Percentiles rank a stretch among this genome's conserved stretches.
These are phyloP conservation scores for Papilio glaucus DNA, from an alignment of 1,140 invertebrate genomes.

Conservation along the genomic window DNA sequence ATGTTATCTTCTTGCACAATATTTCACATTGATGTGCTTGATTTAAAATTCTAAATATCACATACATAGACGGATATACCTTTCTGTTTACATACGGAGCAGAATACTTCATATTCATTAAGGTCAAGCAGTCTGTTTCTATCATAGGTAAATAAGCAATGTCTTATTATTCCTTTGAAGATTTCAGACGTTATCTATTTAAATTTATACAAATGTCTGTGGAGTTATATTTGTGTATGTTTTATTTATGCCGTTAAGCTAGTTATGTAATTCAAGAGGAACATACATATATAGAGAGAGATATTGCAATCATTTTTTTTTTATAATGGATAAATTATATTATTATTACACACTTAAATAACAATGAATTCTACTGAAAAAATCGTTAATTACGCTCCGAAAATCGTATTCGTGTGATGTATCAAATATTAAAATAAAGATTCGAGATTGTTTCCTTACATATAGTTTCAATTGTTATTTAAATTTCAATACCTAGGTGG, in stretches of 20 bases:
- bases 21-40: not conserved
- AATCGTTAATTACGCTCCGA: too few relatives aligned
- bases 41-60: not conserved
- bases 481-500: too few relatives aligned
- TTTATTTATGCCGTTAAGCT: not conserved
- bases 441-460: too few relatives aligned
- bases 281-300: not conserved
- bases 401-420: too few relatives aligned
- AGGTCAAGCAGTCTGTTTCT: not conserved
- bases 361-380: too few relatives aligned
- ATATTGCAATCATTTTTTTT: too few relatives aligned
- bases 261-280: not conserved
- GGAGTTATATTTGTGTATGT: not conserved
- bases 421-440: too few relatives aligned
- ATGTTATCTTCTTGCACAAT: constrained; percentile 5
- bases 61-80: not conserved
- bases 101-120: constrained; percentile 12
- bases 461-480: too few relatives aligned
- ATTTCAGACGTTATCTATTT: not conserved
- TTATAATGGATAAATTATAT: too few relatives aligned
- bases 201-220: not conserved
- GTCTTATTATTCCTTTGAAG: not conserved
- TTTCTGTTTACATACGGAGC: not conserved
- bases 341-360: not conserved
- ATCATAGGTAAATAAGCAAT: not conserved